These are phyloP conservation scores for Erinaceus europaeus DNA, from an alignment of 2,113 vertebrate species.

Conservation along the genomic window DNA sequence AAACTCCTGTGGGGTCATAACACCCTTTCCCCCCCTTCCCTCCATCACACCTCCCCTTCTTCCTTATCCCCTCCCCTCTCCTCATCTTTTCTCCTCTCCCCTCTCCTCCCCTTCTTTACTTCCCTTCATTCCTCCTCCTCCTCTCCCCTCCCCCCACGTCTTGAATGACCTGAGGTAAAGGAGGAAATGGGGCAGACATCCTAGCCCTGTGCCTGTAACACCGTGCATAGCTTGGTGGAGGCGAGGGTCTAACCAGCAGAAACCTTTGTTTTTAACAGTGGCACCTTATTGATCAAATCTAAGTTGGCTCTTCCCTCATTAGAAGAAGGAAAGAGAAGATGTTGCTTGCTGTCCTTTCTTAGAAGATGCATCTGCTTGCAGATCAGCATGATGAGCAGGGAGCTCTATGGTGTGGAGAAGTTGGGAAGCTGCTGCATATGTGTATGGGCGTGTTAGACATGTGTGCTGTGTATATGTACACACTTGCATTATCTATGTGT, in stretches of 20 bases:
- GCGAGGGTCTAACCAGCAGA: neutral
- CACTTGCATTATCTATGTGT: neutral
- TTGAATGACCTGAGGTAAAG: neutral
- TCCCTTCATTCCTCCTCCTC: no score
- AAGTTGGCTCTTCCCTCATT: neutral
- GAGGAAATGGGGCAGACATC: no score
- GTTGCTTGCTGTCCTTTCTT: neutral
- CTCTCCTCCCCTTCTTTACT: no score
- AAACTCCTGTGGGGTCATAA: no score
- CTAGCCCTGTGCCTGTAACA: no score
- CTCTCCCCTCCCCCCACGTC: neutral
- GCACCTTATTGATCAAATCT: neutral
- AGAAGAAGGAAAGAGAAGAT: neutral
- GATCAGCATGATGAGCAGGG: neutral
- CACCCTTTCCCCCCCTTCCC: neutral
- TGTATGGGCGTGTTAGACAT: neutral
- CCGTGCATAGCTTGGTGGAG: neutral
- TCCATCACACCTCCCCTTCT: neutral
- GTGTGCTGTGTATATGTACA: neutral
- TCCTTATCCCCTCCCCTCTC: neutral
- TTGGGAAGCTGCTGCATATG: conserved; percentile 30
- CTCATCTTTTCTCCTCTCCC: neutral
- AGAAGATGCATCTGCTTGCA: neutral
- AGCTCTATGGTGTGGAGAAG: neutral
- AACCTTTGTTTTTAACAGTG: neutral